Conservation (phyloP, 2,888 invertebrate species). For the Amaurobius ferox region DNA sequence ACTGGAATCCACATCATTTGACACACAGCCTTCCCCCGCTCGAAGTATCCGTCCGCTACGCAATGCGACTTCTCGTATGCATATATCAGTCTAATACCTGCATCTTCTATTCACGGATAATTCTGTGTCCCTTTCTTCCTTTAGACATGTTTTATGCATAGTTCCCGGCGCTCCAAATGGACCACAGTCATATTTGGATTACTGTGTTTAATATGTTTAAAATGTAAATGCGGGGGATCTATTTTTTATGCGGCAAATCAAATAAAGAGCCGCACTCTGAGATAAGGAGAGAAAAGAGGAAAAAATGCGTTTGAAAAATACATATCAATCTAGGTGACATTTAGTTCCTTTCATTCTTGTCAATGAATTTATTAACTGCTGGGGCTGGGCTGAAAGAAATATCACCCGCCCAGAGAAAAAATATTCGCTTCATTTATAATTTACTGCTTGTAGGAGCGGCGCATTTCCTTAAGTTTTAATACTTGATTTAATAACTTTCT, state of each 20-base stretch:
- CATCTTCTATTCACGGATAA: constrained; percentile 69
- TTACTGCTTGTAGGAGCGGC: constrained; percentile 55
- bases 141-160: constrained; percentile 71
- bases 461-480: constrained; percentile 66
- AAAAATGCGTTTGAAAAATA: constrained; percentile 39
- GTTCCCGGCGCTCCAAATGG: constrained; percentile 58
- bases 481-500: constrained; percentile 70
- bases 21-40: constrained; percentile 29
- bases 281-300: constrained; percentile 14
- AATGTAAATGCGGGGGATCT: constrained; percentile 66
- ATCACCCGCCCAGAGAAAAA: constrained; percentile 24
- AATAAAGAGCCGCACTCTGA: constrained; percentile 48
- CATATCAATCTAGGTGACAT: constrained; percentile 70
- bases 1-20: constrained; percentile 70
- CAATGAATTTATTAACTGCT: constrained; percentile 70
- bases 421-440: constrained; percentile 65
- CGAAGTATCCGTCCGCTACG: constrained; percentile 27
- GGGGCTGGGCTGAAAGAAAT: constrained; percentile 19
- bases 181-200: constrained; percentile 73
- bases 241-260: constrained; percentile 62
- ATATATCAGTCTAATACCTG: constrained; percentile 73
- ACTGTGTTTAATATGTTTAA: constrained; percentile 73
- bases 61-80: constrained; percentile 52
- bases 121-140: constrained; percentile 59
- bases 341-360: constrained; percentile 66